Evolutionary conservation across 2,113 vertebrate genomes (phyloP).

Genomic region (Albula goreensis): DNA sequence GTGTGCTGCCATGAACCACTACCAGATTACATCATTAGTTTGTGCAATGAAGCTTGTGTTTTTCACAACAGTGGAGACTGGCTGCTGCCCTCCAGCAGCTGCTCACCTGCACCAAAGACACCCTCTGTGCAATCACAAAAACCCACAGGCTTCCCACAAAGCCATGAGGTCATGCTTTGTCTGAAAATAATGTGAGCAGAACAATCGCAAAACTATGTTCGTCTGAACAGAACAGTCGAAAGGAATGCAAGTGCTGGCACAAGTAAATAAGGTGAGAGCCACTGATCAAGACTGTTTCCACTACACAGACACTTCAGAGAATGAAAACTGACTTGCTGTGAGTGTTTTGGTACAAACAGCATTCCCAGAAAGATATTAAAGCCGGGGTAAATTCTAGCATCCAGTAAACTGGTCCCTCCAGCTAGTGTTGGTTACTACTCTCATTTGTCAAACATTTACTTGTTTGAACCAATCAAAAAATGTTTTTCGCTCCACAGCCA

Average conservation of each 20-base stretch:
- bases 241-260: too few relatives aligned
- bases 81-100: neutral
- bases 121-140: neutral
- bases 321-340: neutral
- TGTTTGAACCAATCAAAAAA: too few relatives aligned
- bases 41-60: neutral
- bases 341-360: too few relatives aligned
- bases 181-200: neutral
- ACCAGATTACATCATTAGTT: neutral
- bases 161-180: neutral
- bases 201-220: neutral
- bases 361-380: too few relatives aligned
- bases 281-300: neutral
- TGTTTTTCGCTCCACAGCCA: too few relatives aligned
- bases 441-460: too few relatives aligned
- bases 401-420: too few relatives aligned
- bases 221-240: neutral
- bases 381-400: too few relatives aligned
- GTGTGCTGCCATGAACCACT: neutral
- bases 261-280: neutral
- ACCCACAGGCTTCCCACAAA: neutral
- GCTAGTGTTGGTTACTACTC: too few relatives aligned
- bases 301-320: neutral
- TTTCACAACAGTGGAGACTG: neutral
- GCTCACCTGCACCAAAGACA: neutral